phyloP scores from a whole-genome alignment of 2,113 vertebrate genomes.

The Odocoileus virginianus region DNA sequence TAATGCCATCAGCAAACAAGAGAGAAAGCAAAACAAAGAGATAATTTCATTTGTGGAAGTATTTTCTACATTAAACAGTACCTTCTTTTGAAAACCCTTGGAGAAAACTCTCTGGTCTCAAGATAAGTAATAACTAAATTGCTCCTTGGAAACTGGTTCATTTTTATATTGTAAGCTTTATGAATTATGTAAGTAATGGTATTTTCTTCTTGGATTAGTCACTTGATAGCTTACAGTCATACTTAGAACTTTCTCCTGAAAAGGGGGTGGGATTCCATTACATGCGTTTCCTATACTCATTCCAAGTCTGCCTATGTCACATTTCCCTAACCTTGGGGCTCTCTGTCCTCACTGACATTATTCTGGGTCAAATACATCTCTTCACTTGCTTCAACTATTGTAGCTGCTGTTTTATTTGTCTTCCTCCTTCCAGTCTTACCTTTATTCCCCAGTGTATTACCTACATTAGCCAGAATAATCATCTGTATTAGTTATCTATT shows the following conservation, averaged over 20 bases:
- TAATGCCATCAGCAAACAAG: not conserved
- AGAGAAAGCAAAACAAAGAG: not conserved
- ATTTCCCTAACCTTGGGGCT: not conserved
- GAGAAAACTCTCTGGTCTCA: not conserved
- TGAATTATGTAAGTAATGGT: not conserved
- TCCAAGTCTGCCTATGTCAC: not conserved
- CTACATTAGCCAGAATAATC: not conserved
- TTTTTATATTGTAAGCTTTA: not conserved
- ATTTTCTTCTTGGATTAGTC: not conserved
- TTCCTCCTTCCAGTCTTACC: not conserved
- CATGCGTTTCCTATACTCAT: not conserved
- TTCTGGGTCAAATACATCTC: not conserved
- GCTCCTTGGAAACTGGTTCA: not conserved
- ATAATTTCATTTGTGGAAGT: not conserved
- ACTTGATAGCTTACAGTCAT: not conserved
- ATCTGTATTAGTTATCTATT: not conserved
- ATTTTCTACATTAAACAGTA: not conserved
- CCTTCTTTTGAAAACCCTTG: not conserved
- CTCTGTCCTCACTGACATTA: not conserved
- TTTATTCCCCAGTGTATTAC: not conserved
- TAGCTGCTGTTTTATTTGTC: not conserved
- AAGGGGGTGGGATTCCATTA: not conserved
- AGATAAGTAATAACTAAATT: not conserved
- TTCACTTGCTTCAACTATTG: not conserved
- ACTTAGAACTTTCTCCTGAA: not conserved